phyloP scores from a whole-genome alignment of 35 echinoderm and acorn worm genomes.

The Diadema setosum region DNA sequence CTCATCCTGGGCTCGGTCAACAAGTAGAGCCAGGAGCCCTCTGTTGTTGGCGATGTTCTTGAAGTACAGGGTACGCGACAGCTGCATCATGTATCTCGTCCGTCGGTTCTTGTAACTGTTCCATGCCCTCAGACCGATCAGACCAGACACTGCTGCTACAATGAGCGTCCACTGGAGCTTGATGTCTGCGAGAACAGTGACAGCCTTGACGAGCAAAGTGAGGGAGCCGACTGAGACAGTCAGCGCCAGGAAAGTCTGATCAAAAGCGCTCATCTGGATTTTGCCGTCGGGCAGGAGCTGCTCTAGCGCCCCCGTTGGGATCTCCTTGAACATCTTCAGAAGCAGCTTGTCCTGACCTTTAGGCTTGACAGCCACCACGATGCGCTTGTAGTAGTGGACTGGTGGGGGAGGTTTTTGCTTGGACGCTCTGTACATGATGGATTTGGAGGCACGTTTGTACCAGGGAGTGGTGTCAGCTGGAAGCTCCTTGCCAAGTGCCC shows the following conservation, averaged over 20 bases:
- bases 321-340: slow-evolving; percentile 99
- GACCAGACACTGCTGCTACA: slow-evolving; percentile 50
- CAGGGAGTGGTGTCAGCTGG: slow-evolving; percentile 57
- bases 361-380: slow-evolving; percentile 87
- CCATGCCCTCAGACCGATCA: slow-evolving; percentile 74
- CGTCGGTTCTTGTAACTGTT: slow-evolving; percentile 99
- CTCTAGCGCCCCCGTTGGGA: slow-evolving; percentile 78
- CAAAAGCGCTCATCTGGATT: slow-evolving; percentile 84
- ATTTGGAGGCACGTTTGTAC: slow-evolving; percentile 44
- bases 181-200: slow-evolving; percentile 81
- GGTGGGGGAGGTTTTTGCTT: slow-evolving; percentile 68
- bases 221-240: slow-evolving; percentile 60
- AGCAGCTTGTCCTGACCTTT: slow-evolving; percentile 82
- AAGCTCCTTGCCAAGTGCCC: slow-evolving; percentile 92
- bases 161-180: slow-evolving; percentile 92
- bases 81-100: slow-evolving; percentile 73
- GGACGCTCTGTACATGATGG: slow-evolving; percentile 54
- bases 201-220: slow-evolving; percentile 71
- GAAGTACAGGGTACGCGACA: slow-evolving; percentile 86
- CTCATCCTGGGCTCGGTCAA: slow-evolving; percentile 95
- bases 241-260: slow-evolving; percentile 71
- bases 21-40: slow-evolving; percentile 74
- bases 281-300: slow-evolving; percentile 93
- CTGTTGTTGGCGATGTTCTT: slow-evolving; percentile 99
- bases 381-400: slow-evolving; percentile 75